These are phyloP conservation scores for Peribatodes rhomboidaria DNA, from an alignment of 2,888 invertebrate species.

Conservation along the genomic window DNA sequence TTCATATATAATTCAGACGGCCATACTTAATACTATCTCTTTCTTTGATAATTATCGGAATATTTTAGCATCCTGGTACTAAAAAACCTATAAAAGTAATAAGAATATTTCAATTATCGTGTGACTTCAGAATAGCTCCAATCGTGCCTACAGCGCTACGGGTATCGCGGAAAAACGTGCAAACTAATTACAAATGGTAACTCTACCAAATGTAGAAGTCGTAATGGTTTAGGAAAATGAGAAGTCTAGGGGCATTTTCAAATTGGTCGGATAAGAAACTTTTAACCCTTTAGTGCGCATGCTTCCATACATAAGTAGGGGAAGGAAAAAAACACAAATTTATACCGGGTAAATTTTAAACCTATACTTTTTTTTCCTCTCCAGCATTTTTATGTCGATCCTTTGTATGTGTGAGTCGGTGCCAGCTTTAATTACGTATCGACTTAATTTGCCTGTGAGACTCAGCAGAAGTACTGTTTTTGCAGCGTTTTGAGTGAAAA, in stretches of 20 bases:
- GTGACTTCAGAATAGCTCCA: conserved; percentile 47
- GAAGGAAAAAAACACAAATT: conserved; percentile 86
- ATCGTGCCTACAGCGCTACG: conserved; percentile 56
- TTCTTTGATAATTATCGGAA: too few relatives aligned
- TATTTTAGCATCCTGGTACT: too few relatives aligned
- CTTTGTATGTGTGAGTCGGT: conserved; percentile 83
- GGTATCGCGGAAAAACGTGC: conserved; percentile 58
- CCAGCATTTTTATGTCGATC: conserved; percentile 84
- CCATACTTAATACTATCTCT: too few relatives aligned
- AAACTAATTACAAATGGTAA: conserved; percentile 65
- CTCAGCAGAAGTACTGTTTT: conserved; percentile 59
- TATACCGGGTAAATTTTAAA: conserved; percentile 87
- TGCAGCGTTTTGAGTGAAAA: conserved; percentile 49
- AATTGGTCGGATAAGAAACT: conserved; percentile 49
- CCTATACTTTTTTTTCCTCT: conserved; percentile 85
- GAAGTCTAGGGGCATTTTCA: conserved; percentile 21
- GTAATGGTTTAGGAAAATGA: neutral
- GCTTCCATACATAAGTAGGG: conserved; percentile 83
- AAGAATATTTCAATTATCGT: conserved; percentile 40
- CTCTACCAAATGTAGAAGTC: conserved; percentile 50
- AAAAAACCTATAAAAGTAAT: neutral
- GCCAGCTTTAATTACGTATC: conserved; percentile 86
- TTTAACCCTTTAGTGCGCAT: conserved; percentile 86
- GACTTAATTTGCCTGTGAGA: conserved; percentile 84
- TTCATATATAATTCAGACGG: too few relatives aligned